phyloP scores from a whole-genome alignment of 2,888 invertebrate species.

The Chorisops tibialis region DNA sequence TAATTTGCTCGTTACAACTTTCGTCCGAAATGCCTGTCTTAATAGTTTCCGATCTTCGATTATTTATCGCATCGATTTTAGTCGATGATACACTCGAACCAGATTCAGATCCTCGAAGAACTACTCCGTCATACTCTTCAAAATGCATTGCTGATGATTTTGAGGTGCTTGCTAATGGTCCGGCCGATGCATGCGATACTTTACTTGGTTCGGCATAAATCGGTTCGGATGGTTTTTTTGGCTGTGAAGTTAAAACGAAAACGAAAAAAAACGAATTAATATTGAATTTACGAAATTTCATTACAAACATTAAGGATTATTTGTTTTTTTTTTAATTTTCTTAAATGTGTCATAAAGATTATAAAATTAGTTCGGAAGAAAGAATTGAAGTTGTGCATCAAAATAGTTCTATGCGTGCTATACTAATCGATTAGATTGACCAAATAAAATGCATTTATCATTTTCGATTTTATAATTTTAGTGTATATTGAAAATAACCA shows the following conservation, averaged over 20 bases:
- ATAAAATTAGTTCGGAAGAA: too few relatives aligned
- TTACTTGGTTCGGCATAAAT: constrained; percentile 38
- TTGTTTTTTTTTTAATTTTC: background rate
- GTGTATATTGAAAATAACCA: too few relatives aligned
- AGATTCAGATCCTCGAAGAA: constrained; percentile 30
- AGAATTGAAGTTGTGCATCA: too few relatives aligned
- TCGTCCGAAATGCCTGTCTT: constrained; percentile 16
- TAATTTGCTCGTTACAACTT: background rate
- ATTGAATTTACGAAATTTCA: background rate
- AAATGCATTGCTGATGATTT: constrained; percentile 30
- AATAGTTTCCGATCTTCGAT: constrained; percentile 32
- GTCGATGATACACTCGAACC: background rate
- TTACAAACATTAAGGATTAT: background rate
- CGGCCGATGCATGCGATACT: constrained; percentile 1
- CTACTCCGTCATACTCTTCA: constrained; percentile 35
- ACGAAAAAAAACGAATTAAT: background rate
- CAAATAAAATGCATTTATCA: too few relatives aligned
- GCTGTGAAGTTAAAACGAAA: constrained; percentile 28
- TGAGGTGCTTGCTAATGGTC: constrained; percentile 1
- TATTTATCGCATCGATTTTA: constrained; percentile 15
- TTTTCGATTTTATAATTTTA: too few relatives aligned
- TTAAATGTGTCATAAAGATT: too few relatives aligned
- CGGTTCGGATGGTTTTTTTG: constrained; percentile 34
- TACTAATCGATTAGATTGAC: too few relatives aligned
- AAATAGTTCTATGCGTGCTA: too few relatives aligned